Conservation (phyloP, 2,888 invertebrate species). For the Arrhopalites spinosus region DNA sequence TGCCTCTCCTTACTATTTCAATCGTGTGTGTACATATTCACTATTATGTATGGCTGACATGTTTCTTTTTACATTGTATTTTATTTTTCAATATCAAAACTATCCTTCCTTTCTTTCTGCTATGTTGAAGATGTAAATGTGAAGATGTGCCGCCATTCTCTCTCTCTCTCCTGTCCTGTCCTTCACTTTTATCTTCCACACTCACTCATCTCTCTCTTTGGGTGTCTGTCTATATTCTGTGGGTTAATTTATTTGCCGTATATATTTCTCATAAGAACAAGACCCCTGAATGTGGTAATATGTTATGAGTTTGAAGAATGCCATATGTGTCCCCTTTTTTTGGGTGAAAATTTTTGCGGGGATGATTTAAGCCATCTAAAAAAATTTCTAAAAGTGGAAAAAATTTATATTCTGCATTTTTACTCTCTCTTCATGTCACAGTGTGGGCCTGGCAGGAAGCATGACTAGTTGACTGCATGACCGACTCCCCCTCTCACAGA, state of each 20-base stretch:
- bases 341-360: too few species aligned
- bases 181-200: slow-evolving; percentile 12
- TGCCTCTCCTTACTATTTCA: neutral
- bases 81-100: too few species aligned
- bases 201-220: neutral
- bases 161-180: neutral
- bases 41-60: too few species aligned
- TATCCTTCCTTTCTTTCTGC: too few species aligned
- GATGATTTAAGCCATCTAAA: too few species aligned
- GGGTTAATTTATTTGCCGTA: slow-evolving; percentile 8
- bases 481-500: slow-evolving; percentile 8
- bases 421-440: neutral
- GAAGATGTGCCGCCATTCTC: too few species aligned
- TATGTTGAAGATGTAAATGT: too few species aligned
- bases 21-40: neutral
- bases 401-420: slow-evolving; percentile 2
- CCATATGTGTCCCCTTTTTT: too few species aligned
- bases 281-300: too few species aligned
- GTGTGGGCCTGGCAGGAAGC: slow-evolving; percentile 4
- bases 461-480: slow-evolving; percentile 26
- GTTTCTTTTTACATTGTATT: too few species aligned
- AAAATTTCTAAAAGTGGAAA: neutral
- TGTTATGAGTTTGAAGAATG: too few species aligned
- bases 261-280: neutral
- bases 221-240: neutral